Base-by-base conservation (phyloP, 2,797 vertebrate genomes). In the Cuniculus paca region DNA sequence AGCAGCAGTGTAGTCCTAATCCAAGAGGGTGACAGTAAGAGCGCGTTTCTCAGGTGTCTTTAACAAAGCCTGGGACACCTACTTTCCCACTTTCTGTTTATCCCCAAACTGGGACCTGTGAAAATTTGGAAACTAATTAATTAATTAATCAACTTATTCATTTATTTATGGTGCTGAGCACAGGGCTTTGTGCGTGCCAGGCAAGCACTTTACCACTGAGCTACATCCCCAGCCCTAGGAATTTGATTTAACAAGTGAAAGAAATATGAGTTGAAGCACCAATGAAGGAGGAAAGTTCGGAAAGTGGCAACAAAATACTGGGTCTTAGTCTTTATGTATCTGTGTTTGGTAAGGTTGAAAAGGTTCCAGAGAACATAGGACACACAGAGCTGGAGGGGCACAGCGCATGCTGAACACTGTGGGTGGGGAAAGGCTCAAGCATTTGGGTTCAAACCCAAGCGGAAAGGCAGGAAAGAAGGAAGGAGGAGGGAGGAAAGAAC, bases 11-110 rank as follows among this genome's bases (percentile, higher is more conserved):
- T 82, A 87, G 93, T 85, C 95, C 95, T 92, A 60, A 94, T 0
- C 34, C 82, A 96, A 96, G 74, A 98, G 93, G 50, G 79, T 96
- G 97, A 92, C 50, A 95, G 72, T 24, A 86, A 89, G 11, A 81
- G 19, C 11, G 10, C 9, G n/a, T 81, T 97, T 91, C 65, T 97
- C 78, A 17, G 74, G 54, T 93, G 56, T 94, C 79, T 80, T 75
- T 95, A 84, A 65, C 75, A 26, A 77, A 24, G 6, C 26, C 16
- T 93, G n/a, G 0, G 70, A 63, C 77, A 42, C 65, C 34, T 86
- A 12, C 63, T 45, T n/a, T 34, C 96, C 91, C 28, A 42, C 4
- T 52, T 87, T 58, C 63, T 83, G 50, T 92, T 96, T 90, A 70
- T 94, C 68, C 56, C 34, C 4, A 68, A 77, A 24, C 45, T 61